Conservation (phyloP, 2,888 invertebrate genomes). For the Coelopa pilipes region DNA sequence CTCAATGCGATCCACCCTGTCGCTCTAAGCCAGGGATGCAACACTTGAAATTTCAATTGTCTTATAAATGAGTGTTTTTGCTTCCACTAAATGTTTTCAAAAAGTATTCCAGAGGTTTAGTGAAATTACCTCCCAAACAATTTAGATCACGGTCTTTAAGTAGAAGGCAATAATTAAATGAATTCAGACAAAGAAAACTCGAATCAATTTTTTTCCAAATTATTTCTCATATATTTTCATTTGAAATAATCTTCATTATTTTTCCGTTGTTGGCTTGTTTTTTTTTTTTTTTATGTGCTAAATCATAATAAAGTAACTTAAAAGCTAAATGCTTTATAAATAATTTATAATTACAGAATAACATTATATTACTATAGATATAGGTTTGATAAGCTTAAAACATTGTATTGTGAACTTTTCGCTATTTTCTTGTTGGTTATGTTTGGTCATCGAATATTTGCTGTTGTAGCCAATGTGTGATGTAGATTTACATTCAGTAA, state of each 20-base stretch:
- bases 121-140: too few relatives aligned
- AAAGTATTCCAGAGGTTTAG: too few relatives aligned
- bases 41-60: too few relatives aligned
- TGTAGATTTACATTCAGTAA: constrained; percentile 18
- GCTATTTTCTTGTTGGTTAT: constrained; percentile 12
- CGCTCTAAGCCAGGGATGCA: too few relatives aligned
- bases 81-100: too few relatives aligned
- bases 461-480: constrained; percentile 31
- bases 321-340: constrained; percentile 32
- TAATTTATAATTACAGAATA: constrained; percentile 31
- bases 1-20: too few relatives aligned
- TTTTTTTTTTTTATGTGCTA: constrained; percentile 21
- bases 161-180: too few relatives aligned
- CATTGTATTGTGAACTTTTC: constrained; percentile 9
- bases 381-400: constrained; percentile 5
- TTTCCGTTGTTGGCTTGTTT: too few relatives aligned
- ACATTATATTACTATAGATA: constrained; percentile 22
- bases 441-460: not conserved
- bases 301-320: constrained; percentile 22
- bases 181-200: too few relatives aligned
- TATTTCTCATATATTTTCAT: constrained; percentile 24
- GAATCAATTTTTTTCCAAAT: not conserved
- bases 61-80: too few relatives aligned
- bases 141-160: too few relatives aligned
- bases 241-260: not conserved